Base-by-base conservation (phyloP, 2,888 invertebrate genomes). In the Tryphoninae sp. region DNA sequence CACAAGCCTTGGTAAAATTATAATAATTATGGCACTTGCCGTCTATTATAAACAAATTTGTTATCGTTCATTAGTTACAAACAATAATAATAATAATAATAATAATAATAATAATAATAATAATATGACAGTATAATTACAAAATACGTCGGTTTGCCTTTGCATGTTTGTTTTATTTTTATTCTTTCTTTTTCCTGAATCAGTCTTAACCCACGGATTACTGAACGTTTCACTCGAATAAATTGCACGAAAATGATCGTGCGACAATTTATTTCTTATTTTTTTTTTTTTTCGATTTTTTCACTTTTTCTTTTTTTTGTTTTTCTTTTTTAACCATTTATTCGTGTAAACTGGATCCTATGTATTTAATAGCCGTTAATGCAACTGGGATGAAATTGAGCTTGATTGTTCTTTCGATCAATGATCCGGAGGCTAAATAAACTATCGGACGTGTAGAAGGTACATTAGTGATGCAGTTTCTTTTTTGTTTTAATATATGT, bases 1-100 rank as follows among this genome's bases (percentile, higher is more conserved):
- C 8, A 22, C 77, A 6, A 55, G 45, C 45, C 55, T 19, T 7
- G 19, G 19, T 16, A 22, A 40, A 19, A n/a, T 68, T 76, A 73
- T 83, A 86, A 86, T 88, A 88, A 87, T 89, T 89, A 90, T 90
- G 90, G 90, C 90, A 90, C 90, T 87, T 87, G 89, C 89, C 90
- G 88, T 90, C 88, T 90, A 90, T 90, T 90, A 88, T 88, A 89
- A 90, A 90, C 89, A 89, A 90, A 90, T 87, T 88, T 86, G 84
- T 88, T 87, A 89, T 86, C 88, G 82, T 86, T 88, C 86, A 83
- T 72, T 87, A 87, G 89, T 89, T 89, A 90, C 86, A 89, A 90
- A 89, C 88, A 89, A 88, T 89, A 87, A 84, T 84, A 85, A 85
- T 85, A 85, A 86, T 87, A 77, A 86, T 84, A 86, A 86, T 84